phyloP scores from a whole-genome alignment of 2,888 invertebrate genomes.

The Drosophila anomalata region DNA sequence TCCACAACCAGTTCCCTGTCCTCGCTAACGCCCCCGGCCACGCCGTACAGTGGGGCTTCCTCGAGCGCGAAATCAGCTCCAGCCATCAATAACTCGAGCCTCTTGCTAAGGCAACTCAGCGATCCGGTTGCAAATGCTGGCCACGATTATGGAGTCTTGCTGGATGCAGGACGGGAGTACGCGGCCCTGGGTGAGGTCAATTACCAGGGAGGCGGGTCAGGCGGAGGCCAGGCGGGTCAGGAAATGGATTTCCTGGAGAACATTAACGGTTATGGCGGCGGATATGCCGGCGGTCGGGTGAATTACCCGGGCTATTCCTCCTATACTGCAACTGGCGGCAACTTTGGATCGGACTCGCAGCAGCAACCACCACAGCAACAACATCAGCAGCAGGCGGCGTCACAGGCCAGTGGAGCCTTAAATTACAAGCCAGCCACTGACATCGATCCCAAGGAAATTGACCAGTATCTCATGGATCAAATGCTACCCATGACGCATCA shows the following conservation, averaged over 20 bases:
- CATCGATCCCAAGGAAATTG: conserved; percentile 84
- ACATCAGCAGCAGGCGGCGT: conserved; percentile 52
- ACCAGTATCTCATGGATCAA: conserved; percentile 84
- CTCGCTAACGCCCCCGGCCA: conserved; percentile 83
- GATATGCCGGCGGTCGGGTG: conserved; percentile 37
- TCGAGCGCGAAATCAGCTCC: conserved; percentile 40
- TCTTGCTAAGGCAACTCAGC: conserved; percentile 72
- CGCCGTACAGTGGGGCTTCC: conserved; percentile 70
- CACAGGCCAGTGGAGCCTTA: conserved; percentile 81
- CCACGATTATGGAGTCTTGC: conserved; percentile 72
- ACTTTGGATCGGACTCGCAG: conserved; percentile 36
- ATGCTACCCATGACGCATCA: conserved; percentile 79
- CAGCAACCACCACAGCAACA: conserved; percentile 16
- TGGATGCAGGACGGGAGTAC: conserved; percentile 77
- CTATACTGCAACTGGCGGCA: conserved; percentile 39
- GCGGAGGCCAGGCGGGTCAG: conserved; percentile 34
- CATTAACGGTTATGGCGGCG: conserved; percentile 49
- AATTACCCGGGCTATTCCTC: conserved; percentile 48
- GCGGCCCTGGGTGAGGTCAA: conserved; percentile 71
- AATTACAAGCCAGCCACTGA: conserved; percentile 79
- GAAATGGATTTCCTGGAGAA: conserved; percentile 69
- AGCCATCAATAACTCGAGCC: conserved; percentile 51
- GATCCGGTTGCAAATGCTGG: conserved; percentile 45
- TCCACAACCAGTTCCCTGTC: conserved; percentile 82
- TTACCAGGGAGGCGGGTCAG: conserved; percentile 42